Evolutionary conservation across 2,888 invertebrate species (phyloP), one percentile per base, ranked within the genome.

Genomic region (Andricus quercusramuli): DNA sequence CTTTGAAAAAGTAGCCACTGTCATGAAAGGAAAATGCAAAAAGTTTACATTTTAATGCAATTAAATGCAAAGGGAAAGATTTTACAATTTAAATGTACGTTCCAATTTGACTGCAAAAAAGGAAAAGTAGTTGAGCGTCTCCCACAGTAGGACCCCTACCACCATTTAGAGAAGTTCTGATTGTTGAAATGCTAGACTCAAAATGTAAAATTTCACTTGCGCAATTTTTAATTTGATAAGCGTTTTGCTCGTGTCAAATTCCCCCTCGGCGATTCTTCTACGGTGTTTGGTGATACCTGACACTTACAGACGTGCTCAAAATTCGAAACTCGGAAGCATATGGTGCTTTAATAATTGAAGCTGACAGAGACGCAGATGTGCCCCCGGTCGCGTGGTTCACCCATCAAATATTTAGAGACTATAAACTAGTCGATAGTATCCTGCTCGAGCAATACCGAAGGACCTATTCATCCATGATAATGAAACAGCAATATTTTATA

Each of bases 371-470:
- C 89, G 86, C 89, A 88, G 89, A 90, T 90, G 88, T 85, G 87
- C 78, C 79, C 81, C 79, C 81, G 79, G 85, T 83, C 85, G 84
- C 84, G 85, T 84, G 82, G 82, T 85, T 81, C 83, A 84, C 83
- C 85, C 85, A 88, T 89, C 89, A 90, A 90, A 90, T 90, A 90
- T 90, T 90, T 90, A 88, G 86, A 89, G 90, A 90, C 90, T 90
- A 89, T 86, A 85, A 89, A 87, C 84, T 84, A 83, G 78, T 79
- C 83, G 78, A 37, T 37, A 66, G 20, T 66, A 37, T 66, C 29
- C 67, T 44, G 44, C 13, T 37, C 77, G 62, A 22, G n/a, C 11
- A 11, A 11, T 22, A 56, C 1, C 56, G n/a, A 56, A 56, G 11
- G 56, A 56, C 22, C 2, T 56, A 9, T n/a, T 56, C 11, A n/a